Evolutionary conservation across 2,888 invertebrate species (phyloP), one percentile per base, ranked within the genome.

Genomic region (Auanema freiburgensis): DNA sequence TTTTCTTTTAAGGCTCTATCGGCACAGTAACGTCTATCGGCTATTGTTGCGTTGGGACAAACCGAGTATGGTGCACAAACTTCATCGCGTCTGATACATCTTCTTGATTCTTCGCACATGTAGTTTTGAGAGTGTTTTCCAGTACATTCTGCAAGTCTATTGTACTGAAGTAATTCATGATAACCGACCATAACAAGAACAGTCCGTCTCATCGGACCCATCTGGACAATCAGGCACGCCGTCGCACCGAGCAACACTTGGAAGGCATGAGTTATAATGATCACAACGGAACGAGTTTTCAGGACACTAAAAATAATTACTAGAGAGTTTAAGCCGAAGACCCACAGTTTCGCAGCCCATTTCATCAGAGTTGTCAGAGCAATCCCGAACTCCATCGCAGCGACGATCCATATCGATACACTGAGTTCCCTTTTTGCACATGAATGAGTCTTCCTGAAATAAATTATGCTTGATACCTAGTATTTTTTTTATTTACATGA

Each of bases 21-120:
- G 40, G 62, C 62, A 23, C 62, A 62, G 51, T 50, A 62, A 21
- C 51, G 43, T 56, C 74, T 74, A 65, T 80, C 80, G 11, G 67
- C 63, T 25, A 59, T 50, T 6, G 78, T 75, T 21, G 79, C 74
- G 41, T 78, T 72, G 23, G 76, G 77, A 59, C 80, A 80, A 41
- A 59, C 58, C 12, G 79, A 76, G 54, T 72, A 76, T 33, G 80
- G 80, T 10, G 56, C 44, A 67, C 80, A 80, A 11, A 76, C 80
- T 24, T 77, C 67, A 23, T 74, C 66, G 33, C 72, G 68, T n/a
- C 65, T 69, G 59, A 79, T 66, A 62, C 80, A 80, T 23, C 78
- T 69, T 14, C 59, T 49, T 11, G 71, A 65, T 25, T 66, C 60
- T 50, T 61, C 65, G 66, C 80, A 80, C 74, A 77, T 69, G 64